Evolutionary conservation across 2,888 invertebrate genomes (phyloP), one percentile per base, ranked within the genome.

Genomic region (Cheiracanthium punctorium): DNA sequence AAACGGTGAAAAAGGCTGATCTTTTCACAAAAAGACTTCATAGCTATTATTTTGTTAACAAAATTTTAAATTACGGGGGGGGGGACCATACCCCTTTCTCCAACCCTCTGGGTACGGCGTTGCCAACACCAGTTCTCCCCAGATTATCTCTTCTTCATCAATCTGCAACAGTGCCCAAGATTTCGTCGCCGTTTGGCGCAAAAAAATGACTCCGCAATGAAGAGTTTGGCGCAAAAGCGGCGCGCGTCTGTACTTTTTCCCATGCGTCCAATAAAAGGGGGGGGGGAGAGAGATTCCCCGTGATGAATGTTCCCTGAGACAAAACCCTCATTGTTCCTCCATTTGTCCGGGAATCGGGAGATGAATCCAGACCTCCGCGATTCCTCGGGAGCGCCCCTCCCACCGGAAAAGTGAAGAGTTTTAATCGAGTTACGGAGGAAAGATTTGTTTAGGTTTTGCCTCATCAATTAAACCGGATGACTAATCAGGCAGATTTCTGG

Each of bases 391-490:
- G 43, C 74, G 30, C 81, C 30, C 64, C 64, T 43, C 29, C 41
- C 37, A 29, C 41, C 65, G 64, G 17, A n/a, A n/a, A n/a, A n/a
- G 14, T n/a, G 24, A 20, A 28, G 20, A 81, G 81, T 84, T 77
- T 84, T 84, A 77, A 84, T 84, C 82, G 82, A 84, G 82, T 84
- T 84, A 84, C 8, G 76, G 30, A n/a, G n/a, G 20, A 30, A 48
- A 75, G 76, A 82, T 72, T 72, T 77, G 77, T 84, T 65, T 77
- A n/a, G 71, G 24, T 43, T 58, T n/a, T 4, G 24, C 28, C 67
- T 70, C 81, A 58, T 81, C 74, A 69, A 81, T 81, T 81, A 81
- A 48, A 72, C 30, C 29, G 33, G 24, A 71, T 82, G 82, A 76
- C 71, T 77, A 43, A 84, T 77, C 82, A 67, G 72, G 29, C 37